Evolutionary conservation across 1,140 invertebrate genomes (phyloP), one percentile per base, ranked within the genome.

Genomic region (Leptinotarsa lineolata): DNA sequence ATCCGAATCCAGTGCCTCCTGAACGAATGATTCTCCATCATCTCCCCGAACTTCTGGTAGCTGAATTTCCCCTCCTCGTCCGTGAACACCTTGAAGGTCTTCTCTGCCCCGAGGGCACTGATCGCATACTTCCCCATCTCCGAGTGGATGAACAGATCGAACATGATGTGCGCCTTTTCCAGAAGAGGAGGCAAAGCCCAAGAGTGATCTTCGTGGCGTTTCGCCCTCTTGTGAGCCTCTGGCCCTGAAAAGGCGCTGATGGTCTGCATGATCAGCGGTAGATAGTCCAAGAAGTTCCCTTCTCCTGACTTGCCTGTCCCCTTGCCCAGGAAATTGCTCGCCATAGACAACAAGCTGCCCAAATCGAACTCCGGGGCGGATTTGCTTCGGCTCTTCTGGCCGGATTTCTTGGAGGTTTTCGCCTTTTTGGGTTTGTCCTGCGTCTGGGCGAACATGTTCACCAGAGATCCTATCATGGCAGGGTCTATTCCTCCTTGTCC

Each of bases 141-240:
- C 0, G 92, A 94, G 80, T 91, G 91, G 5, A 91, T 90, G 79
- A 94, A 94, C 61, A 93, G 89, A 74, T 94, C 92, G 89, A 92
- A 93, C 78, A 92, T 89, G 1, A 93, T 83, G 79, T 93, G 92
- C 1, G 90, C 76, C 69, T 91, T 91, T 78, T 93, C 92, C 48
- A 94, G 77, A 77, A 93, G 87, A 0, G 93, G 92, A 1, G 92
- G 92, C 73, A 94, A 83, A 74, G 91, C 90, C 84, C 89, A 89
- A 0, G 90, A 88, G 71, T 93, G 92, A n/a, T 88, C 90, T n/a
- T 88, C 88, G 75, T 93, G 91, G 24, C 89, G 88, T 54, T 90
- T 88, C 46, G 88, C 88, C 45, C 84, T 86, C 80, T 84, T 85
- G 58, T 88, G 80, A 0, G 84, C 84, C 76, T 88, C 88, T 21